A percentile compares a stretch with the other conserved stretches of the same genome.
Evolutionary conservation across 2,113 vertebrate species (phyloP).

Genomic region (Cebus imitator): DNA sequence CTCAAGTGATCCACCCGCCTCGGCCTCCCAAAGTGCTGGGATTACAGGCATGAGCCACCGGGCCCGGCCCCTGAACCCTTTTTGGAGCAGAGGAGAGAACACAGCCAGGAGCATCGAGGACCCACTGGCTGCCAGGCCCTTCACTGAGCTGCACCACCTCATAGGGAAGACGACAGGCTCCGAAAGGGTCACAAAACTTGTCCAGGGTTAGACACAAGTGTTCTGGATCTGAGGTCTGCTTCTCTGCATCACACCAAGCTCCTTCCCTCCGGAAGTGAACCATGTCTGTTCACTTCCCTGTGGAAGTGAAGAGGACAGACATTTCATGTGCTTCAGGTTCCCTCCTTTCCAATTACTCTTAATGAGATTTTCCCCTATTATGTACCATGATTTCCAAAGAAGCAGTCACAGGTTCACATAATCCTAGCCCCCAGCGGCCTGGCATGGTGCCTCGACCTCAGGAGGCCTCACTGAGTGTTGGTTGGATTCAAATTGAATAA

Average conservation of each 20-base stretch:
- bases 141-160: background rate
- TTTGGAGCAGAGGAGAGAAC: background rate
- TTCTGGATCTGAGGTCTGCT: background rate
- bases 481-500: background rate
- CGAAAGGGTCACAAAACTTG: background rate
- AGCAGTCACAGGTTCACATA: background rate
- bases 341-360: slow-evolving; percentile 64
- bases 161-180: background rate
- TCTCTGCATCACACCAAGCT: background rate
- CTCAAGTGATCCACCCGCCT: too few relatives aligned
- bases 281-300: too few relatives aligned
- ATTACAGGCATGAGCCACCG: too few relatives aligned
- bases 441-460: background rate
- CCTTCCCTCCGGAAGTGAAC: background rate
- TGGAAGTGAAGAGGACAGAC: slow-evolving; percentile 4
- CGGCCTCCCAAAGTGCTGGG: too few relatives aligned
- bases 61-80: too few relatives aligned
- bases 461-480: background rate
- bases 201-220: background rate
- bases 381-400: background rate
- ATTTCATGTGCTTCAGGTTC: background rate
- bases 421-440: slow-evolving; percentile 7
- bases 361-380: slow-evolving; percentile 41
- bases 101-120: too few relatives aligned
- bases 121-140: background rate